Evolutionary conservation across 2,797 vertebrate genomes (phyloP).

Genomic region (Choloepus didactylus): DNA sequence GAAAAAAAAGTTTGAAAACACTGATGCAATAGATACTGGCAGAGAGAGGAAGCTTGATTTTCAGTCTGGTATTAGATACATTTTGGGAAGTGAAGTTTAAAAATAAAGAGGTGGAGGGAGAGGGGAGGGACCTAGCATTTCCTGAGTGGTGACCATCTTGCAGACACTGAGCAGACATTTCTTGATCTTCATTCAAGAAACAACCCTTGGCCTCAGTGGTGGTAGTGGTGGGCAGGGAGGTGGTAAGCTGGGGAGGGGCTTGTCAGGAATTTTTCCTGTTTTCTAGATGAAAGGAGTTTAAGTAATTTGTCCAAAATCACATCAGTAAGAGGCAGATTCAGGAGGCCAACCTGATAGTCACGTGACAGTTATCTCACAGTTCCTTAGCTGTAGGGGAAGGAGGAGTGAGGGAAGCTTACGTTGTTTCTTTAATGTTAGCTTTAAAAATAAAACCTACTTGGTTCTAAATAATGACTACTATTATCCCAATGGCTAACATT

Average conservation of each 20-base stretch:
- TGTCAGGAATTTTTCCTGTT: background rate
- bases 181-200: background rate
- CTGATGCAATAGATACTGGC: background rate
- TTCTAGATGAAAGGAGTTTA: background rate
- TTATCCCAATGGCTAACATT: background rate
- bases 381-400: slow-evolving; percentile 12
- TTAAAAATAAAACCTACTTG: background rate
- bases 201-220: background rate
- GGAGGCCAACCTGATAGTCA: background rate
- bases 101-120: background rate
- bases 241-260: background rate
- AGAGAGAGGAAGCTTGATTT: background rate
- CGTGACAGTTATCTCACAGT: background rate
- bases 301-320: slow-evolving; percentile 6
- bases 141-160: background rate
- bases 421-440: slow-evolving; percentile 22
- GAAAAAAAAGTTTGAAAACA: background rate
- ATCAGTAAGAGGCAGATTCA: background rate
- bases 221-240: too few species aligned
- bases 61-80: slow-evolving; percentile 27
- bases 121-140: background rate
- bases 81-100: slow-evolving; percentile 45
- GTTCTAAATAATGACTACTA: background rate
- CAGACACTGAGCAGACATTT: background rate
- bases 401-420: background rate